Evolutionary conservation across 2,113 vertebrate species (phyloP).

Genomic region (Diadophis punctatus): DNA sequence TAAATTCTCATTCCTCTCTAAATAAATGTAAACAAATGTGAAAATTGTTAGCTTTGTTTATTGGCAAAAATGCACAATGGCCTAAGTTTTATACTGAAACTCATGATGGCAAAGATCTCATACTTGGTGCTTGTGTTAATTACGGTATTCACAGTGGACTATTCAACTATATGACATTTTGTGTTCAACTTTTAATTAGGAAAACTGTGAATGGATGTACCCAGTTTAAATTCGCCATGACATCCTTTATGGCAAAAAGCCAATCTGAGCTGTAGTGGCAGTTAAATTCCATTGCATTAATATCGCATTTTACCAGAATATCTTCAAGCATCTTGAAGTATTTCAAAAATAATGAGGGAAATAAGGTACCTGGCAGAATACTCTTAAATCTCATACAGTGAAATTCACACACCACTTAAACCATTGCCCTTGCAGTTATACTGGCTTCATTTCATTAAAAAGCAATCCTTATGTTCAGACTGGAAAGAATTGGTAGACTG

Average conservation of each 20-base stretch:
- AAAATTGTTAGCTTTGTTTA: neutral
- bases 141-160: neutral
- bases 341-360: neutral
- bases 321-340: neutral
- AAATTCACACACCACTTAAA: neutral
- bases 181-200: neutral
- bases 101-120: neutral
- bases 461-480: neutral
- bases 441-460: neutral
- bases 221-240: neutral
- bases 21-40: neutral
- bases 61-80: neutral
- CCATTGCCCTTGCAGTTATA: neutral
- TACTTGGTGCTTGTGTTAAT: neutral
- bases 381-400: neutral
- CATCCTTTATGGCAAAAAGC: neutral
- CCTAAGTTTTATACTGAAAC: fast-evolving
- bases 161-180: neutral
- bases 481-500: neutral
- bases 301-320: neutral
- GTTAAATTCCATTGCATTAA: neutral
- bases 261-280: neutral
- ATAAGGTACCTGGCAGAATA: neutral
- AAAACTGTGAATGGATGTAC: neutral
- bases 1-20: neutral